phyloP scores from a whole-genome alignment of 2,888 invertebrate genomes.

The Didymodactylos carnosus region DNA sequence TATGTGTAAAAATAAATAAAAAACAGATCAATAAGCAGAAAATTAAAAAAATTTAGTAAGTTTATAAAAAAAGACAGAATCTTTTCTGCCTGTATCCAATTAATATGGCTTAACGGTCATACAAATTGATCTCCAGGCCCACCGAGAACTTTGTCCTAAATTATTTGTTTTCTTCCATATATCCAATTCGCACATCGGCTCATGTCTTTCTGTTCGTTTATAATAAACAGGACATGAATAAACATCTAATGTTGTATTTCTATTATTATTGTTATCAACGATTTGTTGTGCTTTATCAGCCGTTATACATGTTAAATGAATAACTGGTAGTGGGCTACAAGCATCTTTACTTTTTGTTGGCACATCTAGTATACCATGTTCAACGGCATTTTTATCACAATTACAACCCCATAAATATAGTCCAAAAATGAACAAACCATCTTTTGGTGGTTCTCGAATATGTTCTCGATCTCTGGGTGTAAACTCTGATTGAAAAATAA shows the following conservation, averaged over 20 bases:
- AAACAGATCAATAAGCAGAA: no score
- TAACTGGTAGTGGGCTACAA: constrained; percentile 2
- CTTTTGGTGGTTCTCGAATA: constrained; percentile 34
- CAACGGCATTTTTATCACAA: constrained; percentile 32
- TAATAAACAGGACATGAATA: constrained; percentile 11
- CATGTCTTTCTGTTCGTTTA: constrained; percentile 4
- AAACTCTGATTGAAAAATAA: constrained; percentile 32
- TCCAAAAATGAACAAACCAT: constrained; percentile 34
- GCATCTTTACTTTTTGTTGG: constrained; percentile 6
- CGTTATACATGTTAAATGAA: constrained; percentile 11
- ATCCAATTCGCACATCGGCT: constrained; percentile 8
- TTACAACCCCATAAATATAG: constrained; percentile 34
- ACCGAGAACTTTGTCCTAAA: constrained; percentile 1
- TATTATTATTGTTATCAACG: not conserved
- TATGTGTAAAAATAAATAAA: no score
- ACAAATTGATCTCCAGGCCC: constrained; percentile 10
- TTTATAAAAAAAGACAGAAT: no score
- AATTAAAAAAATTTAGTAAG: no score
- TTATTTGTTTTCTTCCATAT: not conserved
- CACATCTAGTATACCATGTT: constrained; percentile 24
- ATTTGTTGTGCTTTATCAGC: constrained; percentile 5
- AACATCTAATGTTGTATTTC: not conserved
- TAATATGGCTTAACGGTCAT: constrained; percentile 12
- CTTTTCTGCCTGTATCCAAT: not conserved
- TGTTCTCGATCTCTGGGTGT: constrained; percentile 34